phyloP scores from a whole-genome alignment of 2,888 invertebrate genomes.

The Herminia tarsipennalis region DNA sequence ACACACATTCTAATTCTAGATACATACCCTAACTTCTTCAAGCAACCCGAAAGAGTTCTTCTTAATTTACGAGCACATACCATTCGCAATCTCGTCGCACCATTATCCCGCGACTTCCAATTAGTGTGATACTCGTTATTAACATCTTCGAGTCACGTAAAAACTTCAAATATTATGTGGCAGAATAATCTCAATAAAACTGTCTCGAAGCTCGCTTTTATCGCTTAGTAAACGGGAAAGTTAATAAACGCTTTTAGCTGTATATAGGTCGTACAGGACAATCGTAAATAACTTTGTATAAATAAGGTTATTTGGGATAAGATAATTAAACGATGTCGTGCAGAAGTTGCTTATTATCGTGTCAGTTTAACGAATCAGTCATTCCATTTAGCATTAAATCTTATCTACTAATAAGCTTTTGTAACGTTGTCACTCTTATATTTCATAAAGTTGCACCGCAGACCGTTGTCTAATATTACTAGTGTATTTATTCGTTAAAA shows the following conservation, averaged over 20 bases:
- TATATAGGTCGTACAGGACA: background rate
- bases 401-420: too few relatives aligned
- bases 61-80: conserved; percentile 43
- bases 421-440: too few relatives aligned
- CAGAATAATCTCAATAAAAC: conserved; percentile 39
- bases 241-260: conserved; percentile 4
- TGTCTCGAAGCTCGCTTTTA: conserved; percentile 26
- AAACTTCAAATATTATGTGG: conserved; percentile 44
- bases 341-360: background rate
- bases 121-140: conserved; percentile 44
- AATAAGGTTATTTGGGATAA: background rate
- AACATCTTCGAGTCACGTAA: conserved; percentile 36
- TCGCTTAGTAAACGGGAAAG: conserved; percentile 19
- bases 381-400: too few relatives aligned
- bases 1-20: conserved; percentile 10
- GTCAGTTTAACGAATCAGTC: background rate
- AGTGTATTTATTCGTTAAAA: too few relatives aligned
- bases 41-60: conserved; percentile 1
- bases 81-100: conserved; percentile 43
- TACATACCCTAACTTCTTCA: conserved; percentile 5
- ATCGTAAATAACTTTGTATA: conserved; percentile 7
- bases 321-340: conserved; percentile 3
- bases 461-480: too few relatives aligned
- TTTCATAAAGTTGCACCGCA: too few relatives aligned
- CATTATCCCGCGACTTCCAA: conserved; percentile 43